Evolutionary conservation across 2,113 vertebrate genomes (phyloP), one percentile per base, ranked within the genome.

Genomic region (Phaethornis superciliosus): DNA sequence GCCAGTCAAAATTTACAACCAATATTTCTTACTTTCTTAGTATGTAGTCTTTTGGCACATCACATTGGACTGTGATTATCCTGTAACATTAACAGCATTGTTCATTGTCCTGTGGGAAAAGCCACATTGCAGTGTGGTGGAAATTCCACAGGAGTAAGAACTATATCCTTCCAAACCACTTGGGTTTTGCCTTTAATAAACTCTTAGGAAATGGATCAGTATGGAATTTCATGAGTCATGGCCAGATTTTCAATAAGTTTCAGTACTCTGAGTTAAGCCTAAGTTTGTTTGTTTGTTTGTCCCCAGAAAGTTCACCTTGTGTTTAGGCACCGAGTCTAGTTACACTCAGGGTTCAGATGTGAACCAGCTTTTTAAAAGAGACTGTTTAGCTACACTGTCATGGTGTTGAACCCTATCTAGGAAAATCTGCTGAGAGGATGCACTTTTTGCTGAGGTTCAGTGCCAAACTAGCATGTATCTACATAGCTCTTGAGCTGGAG

Each of bases 21-120:
- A 71, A 8, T 23, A 55, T 70, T 80, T 94, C 55, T 95, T 64
- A n/a, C 82, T 47, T 82, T 88, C n/a, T 91, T 92, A 89, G 20
- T 59, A 49, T 58, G 70, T 70, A 88, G 81, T 69, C 26, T 88
- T 94, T 75, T 96, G 96, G 87, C 90, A 78, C 71, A 72, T 22
- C 18, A 27, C 22, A 54, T 49, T 69, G 46, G 62, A 75, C 46
- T 95, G 37, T 26, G 56, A 70, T 81, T 92, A 46, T 74, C 33
- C 91, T 80, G 33, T 72, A 88, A 95, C 55, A 30, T 93, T 85
- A 91, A 44, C 7, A 58, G 32, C 24, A 40, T 35, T 88, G 88
- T 94, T 60, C 10, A 1, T 83, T 91, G 69, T 80, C 11, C 60
- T 86, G 35, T 64, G 67, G n/a, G 65, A 80, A 90, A 85, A 85